A percentile compares a stretch with the other conserved stretches of the same genome.
Evolutionary conservation across 2,797 vertebrate genomes (phyloP).

Genomic region (Mareca strepera): DNA sequence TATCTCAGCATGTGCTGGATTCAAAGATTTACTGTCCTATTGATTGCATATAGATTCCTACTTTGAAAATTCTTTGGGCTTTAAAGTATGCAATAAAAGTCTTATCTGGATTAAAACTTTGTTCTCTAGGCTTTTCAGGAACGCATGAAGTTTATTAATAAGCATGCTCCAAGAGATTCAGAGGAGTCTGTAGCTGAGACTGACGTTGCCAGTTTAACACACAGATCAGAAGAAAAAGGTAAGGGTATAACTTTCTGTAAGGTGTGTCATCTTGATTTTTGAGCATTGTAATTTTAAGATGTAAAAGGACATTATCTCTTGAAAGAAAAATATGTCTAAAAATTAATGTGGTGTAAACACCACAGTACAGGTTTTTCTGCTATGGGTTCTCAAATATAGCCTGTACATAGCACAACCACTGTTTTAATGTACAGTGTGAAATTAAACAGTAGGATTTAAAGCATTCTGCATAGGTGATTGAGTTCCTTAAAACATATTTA

Average conservation of each 20-base stretch:
- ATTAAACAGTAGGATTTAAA: neutral
- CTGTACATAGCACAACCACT: neutral
- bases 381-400: neutral
- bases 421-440: neutral
- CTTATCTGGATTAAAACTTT: neutral
- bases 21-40: neutral
- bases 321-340: neutral
- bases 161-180: constrained; percentile 33
- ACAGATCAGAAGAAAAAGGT: constrained; percentile 69
- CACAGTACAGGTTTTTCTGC: neutral
- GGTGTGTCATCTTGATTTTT: neutral
- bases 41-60: neutral
- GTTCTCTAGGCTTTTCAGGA: constrained; percentile 83
- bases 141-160: constrained; percentile 81
- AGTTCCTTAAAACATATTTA: neutral
- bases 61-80: neutral
- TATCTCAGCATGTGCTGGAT: neutral
- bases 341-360: neutral
- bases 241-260: neutral
- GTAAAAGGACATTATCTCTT: neutral
- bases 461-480: neutral
- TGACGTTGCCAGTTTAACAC: neutral
- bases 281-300: neutral
- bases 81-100: neutral
- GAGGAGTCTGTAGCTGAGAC: neutral